Evolutionary conservation across 2,888 invertebrate genomes (phyloP), one percentile per base, ranked within the genome.

Genomic region (Tetheella fluctuosa): DNA sequence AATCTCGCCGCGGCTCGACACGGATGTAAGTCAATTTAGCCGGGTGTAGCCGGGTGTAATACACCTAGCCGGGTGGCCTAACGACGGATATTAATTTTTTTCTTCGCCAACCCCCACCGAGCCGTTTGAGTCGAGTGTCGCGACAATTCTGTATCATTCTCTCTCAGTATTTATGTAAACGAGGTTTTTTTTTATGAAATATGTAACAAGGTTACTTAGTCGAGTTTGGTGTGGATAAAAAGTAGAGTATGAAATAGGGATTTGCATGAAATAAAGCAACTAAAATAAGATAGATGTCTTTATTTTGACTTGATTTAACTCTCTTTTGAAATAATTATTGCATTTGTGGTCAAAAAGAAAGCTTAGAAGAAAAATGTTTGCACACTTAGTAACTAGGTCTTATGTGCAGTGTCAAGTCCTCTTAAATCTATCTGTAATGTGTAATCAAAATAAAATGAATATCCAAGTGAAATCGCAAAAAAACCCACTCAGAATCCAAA

Each of bases 21-120:
- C 77, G 82, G 78, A 78, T 84, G 79, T 83, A 84, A 85, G 85
- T 83, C 85, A 85, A 85, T 85, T 85, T 55, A 55, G 34, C 23
- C 20, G 48, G 42, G 42, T 42, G 42, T 83, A 80, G 67, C 68
- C 74, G 70, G 66, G 73, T 73, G 79, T 81, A 76, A 78, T 77
- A 81, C 79, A 79, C 79, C 78, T 76, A 75, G 64, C 74, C 65
- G 74, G 74, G 69, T 1, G 42, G 69, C 62, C 48, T 73, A 64
- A 73, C 71, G 67, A 64, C 67, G 71, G 71, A 73, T 71, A 73
- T 67, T 76, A 65, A 61, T 74, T 73, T 77, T 70, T 68, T 68
- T 67, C 62, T 66, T 68, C 69, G 60, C 60, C 55, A 10, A 48
- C 48, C 48, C 42, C 48, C 17, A 20, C 39, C n/a, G 39, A 39